Evolutionary conservation across 2,797 vertebrate species (phyloP).

Genomic region (Clarias fuscus): DNA sequence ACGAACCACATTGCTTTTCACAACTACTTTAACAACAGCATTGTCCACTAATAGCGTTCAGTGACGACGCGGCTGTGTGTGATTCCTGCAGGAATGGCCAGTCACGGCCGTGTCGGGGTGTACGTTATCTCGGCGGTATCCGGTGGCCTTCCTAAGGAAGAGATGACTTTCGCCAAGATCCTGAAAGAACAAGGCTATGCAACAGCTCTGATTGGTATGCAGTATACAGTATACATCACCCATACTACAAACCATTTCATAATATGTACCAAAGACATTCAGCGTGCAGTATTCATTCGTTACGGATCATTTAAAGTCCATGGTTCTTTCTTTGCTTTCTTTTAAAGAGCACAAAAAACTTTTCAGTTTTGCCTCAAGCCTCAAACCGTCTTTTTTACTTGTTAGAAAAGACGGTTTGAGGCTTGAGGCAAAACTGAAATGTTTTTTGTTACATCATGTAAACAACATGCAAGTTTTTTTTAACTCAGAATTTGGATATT

Average conservation of each 20-base stretch:
- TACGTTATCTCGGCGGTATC: conserved; percentile 82
- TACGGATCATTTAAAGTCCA: background rate
- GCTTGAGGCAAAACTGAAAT: too few species aligned
- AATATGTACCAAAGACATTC: background rate
- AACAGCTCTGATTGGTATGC: conserved; percentile 84
- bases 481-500: background rate
- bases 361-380: background rate
- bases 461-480: conserved; percentile 72
- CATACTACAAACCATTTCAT: background rate
- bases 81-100: conserved; percentile 44
- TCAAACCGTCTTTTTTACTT: background rate
- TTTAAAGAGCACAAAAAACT: background rate
- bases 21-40: background rate
- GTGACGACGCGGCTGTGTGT: background rate
- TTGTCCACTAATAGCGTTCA: background rate
- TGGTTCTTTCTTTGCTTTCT: background rate
- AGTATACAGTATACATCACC: background rate
- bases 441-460: conserved; percentile 60
- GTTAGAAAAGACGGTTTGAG: too few species aligned
- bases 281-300: background rate
- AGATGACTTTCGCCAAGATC: conserved; percentile 83
- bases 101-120: conserved; percentile 62
- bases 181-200: conserved; percentile 79
- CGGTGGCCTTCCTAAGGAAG: conserved; percentile 83
- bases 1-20: background rate